phyloP scores from a whole-genome alignment of 2,888 invertebrate species.

The Cerastis rubricosa region DNA sequence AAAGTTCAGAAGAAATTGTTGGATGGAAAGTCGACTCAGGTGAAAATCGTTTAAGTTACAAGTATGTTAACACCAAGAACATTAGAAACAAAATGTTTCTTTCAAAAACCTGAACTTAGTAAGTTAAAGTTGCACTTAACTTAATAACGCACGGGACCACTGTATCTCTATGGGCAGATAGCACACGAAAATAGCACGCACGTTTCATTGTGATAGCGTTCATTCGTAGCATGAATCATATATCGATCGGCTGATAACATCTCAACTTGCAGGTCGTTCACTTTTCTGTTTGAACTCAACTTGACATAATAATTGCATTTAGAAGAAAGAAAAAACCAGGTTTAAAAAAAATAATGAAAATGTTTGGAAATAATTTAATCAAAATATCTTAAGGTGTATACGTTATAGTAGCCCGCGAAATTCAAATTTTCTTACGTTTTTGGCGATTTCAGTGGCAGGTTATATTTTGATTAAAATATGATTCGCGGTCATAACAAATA shows the following conservation, averaged over 20 bases:
- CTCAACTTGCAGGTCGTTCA: conserved; percentile 68
- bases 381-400: too few species aligned
- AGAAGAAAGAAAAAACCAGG: not conserved
- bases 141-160: not conserved
- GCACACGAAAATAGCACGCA: conserved; percentile 48
- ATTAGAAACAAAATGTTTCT: not conserved
- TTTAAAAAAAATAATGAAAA: not conserved
- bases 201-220: conserved; percentile 57
- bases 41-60: not conserved
- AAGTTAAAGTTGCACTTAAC: conserved; percentile 5
- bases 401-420: too few species aligned
- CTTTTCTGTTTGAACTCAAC: conserved; percentile 41
- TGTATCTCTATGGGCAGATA: conserved; percentile 31
- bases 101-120: not conserved
- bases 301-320: conserved; percentile 3
- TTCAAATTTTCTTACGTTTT: too few species aligned
- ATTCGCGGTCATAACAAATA: too few species aligned
- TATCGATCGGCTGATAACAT: conserved; percentile 76
- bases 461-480: too few species aligned
- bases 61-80: not conserved
- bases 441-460: too few species aligned
- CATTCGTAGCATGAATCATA: conserved; percentile 69
- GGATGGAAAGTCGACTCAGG: not conserved
- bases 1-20: not conserved
- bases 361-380: not conserved